Percentiles rank a stretch among this genome's conserved stretches.
These are phyloP conservation scores for Stomatorhinus walkeri DNA, from an alignment of 2,797 vertebrate species.

Conservation along the genomic window DNA sequence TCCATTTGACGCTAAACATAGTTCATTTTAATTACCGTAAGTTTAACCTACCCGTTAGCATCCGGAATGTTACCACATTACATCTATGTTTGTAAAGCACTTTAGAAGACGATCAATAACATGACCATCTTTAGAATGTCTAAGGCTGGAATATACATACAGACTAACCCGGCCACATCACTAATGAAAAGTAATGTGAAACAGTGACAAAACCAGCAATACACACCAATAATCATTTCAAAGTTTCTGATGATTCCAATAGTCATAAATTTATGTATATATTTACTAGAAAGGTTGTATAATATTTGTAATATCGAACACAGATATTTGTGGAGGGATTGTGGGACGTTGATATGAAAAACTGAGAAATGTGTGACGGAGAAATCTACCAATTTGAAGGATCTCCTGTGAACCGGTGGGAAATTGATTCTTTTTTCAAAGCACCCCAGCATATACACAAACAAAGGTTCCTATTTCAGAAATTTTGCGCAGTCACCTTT, in stretches of 20 bases:
- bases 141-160: not conserved
- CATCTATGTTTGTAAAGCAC: constrained; percentile 18
- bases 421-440: not conserved
- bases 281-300: not conserved
- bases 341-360: not conserved
- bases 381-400: not conserved
- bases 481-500: not conserved
- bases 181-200: not conserved
- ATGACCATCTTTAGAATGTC: not conserved
- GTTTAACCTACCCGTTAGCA: not conserved
- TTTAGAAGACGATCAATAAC: constrained; percentile 29
- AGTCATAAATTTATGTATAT: not conserved
- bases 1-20: not conserved
- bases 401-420: not conserved
- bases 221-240: not conserved
- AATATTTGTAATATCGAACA: not conserved
- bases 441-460: not conserved
- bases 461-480: not conserved
- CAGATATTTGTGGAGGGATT: not conserved
- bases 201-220: not conserved
- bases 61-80: constrained; percentile 20
- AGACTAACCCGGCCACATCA: not conserved
- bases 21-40: constrained; percentile 18
- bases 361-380: not conserved
- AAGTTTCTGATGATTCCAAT: not conserved